Base-by-base conservation (phyloP, 2,888 invertebrate species). In the Antitype chi region DNA sequence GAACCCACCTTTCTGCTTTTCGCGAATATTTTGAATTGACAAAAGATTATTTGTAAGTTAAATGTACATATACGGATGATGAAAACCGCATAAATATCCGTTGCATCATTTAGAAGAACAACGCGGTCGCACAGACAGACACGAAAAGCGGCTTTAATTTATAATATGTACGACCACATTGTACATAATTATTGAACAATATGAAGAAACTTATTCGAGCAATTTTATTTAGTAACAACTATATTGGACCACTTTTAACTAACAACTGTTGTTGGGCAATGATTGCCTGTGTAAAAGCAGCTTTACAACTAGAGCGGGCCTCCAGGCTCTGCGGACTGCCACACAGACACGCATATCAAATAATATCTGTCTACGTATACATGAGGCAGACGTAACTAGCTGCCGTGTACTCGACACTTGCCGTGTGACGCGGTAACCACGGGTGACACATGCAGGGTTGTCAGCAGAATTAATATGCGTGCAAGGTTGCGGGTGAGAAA, bases 321-420 rank as follows among this genome's bases (percentile, higher is more conserved):
- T 67, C 23, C 23, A 23, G 52, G 53, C 23, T 15, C 9, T 49
- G n/a, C 25, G 17, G 25, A 17, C 38, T 43, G 43, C 43, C n/a
- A 28, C 55, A 43, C 28, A 70, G n/a, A n/a, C 71, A 55, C 4
- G 17, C 55, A n/a, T 49, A n/a, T 32, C 32, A 17, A 57, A 43
- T 53, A 23, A 20, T 55, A 47, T 55, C 20, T 57, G 28, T 28
- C 11, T 70, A n/a, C 32, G 15, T 32, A 32, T 17, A 47, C 47
- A 47, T 47, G 47, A 57, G 20, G 28, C 55, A 32, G n/a, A 28
- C 20, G 55, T 71, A 47, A 55, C 47, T 57, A 47, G 47, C 38
- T 53, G 38, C 38, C 15, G 11, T n/a, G 47, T 47, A 28, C 55
- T 70, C 28, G 47, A 70, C 71, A 70, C 55, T 70, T 17, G 47